Evolutionary conservation across 1,140 invertebrate species (phyloP).

Genomic region (Drosophila takahashii): DNA sequence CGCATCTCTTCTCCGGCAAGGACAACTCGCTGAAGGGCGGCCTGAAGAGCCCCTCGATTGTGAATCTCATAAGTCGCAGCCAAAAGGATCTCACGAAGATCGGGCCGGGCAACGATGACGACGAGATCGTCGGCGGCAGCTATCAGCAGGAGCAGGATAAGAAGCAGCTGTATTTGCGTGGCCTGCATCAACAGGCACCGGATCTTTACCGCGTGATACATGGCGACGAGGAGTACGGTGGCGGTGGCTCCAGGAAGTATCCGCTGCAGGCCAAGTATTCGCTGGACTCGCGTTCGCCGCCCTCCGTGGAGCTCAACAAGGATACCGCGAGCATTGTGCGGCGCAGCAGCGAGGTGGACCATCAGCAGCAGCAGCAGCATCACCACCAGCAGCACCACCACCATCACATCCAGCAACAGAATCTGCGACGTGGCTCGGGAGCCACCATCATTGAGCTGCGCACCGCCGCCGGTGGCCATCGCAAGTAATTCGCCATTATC

Average conservation of each 20-base stretch:
- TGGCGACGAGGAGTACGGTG: slow-evolving; percentile 72
- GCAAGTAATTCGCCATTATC: slow-evolving; percentile 46
- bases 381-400: slow-evolving; percentile 42
- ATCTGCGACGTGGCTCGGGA: slow-evolving; percentile 63
- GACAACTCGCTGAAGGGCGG: slow-evolving; percentile 86
- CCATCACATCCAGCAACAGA: slow-evolving; percentile 54
- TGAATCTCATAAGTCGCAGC: slow-evolving; percentile 92
- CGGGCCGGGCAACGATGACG: slow-evolving; percentile 38
- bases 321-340: slow-evolving; percentile 85
- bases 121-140: slow-evolving; percentile 18
- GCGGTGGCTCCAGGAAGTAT: slow-evolving; percentile 46
- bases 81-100: slow-evolving; percentile 89
- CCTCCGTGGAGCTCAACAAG: slow-evolving; percentile 79
- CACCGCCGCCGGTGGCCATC: slow-evolving; percentile 34
- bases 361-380: slow-evolving; percentile 44
- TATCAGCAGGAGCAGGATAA: slow-evolving; percentile 85
- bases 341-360: slow-evolving; percentile 87
- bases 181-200: slow-evolving; percentile 90
- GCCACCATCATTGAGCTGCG: slow-evolving; percentile 69
- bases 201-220: slow-evolving; percentile 90
- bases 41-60: slow-evolving; percentile 92
- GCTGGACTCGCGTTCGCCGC: slow-evolving; percentile 71
- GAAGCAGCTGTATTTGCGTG: slow-evolving; percentile 89
- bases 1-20: slow-evolving; percentile 89
- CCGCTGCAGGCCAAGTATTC: slow-evolving; percentile 73